A percentile compares a stretch with the other conserved stretches of the same genome.
phyloP scores from a whole-genome alignment of 2,888 invertebrate species.

The Silvanus unidentatus region DNA sequence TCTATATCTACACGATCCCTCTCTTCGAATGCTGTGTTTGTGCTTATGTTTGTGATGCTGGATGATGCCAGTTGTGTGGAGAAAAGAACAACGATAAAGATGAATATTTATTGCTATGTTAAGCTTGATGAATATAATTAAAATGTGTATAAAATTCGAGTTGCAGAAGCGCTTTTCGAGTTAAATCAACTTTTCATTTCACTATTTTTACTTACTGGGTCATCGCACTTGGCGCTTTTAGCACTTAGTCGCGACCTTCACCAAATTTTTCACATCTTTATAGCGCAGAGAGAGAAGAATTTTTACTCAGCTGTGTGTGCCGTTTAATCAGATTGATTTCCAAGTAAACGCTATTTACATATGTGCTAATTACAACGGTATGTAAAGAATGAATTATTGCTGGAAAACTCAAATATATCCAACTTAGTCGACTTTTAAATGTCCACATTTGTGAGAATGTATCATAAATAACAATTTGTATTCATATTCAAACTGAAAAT shows the following conservation, averaged over 20 bases:
- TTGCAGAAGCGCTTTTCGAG: too few species aligned
- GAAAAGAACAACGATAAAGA: slow-evolving; percentile 31
- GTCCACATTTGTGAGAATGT: slow-evolving; percentile 22
- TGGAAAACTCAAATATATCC: slow-evolving; percentile 8
- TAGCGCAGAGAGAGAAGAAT: too few species aligned
- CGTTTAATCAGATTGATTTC: too few species aligned
- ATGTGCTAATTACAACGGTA: slow-evolving; percentile 33
- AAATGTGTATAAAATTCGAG: slow-evolving; percentile 18
- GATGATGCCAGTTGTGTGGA: too few species aligned
- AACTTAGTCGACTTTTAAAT: neutral
- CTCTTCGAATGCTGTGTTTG: neutral
- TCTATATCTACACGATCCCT: neutral
- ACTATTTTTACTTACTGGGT: too few species aligned
- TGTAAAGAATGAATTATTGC: slow-evolving; percentile 17
- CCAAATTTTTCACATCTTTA: too few species aligned
- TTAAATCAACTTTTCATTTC: too few species aligned
- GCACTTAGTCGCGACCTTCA: too few species aligned
- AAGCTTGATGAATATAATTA: slow-evolving; percentile 37
- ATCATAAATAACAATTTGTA: slow-evolving; percentile 24
- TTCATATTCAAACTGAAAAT: slow-evolving; percentile 12
- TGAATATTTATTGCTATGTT: slow-evolving; percentile 37
- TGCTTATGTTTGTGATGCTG: neutral
- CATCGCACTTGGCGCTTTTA: too few species aligned
- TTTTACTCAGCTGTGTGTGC: slow-evolving; percentile 28
- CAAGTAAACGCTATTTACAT: slow-evolving; percentile 26